Conservation (phyloP, 1,140 invertebrate genomes). For the Catajapyx aquilonaris region DNA sequence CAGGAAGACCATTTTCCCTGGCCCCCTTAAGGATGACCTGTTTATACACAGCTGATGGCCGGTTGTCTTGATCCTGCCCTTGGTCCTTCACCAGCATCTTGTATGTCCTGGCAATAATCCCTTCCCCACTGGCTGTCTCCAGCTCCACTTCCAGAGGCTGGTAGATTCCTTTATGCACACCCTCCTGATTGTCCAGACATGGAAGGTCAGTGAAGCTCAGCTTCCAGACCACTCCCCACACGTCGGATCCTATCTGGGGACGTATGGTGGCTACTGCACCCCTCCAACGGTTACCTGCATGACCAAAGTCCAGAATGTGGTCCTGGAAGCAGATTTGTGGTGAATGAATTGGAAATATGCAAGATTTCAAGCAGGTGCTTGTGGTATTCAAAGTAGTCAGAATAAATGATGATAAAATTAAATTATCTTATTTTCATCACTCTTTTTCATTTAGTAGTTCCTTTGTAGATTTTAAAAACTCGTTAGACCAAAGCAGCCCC, state of each 20-base stretch:
- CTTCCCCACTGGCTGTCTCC: slow-evolving; percentile 24
- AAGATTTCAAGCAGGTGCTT: too few relatives aligned
- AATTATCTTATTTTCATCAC: too few relatives aligned
- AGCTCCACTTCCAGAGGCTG: slow-evolving; percentile 36
- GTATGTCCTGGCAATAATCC: slow-evolving; percentile 39
- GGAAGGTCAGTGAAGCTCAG: slow-evolving; percentile 4
- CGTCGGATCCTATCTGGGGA: slow-evolving; percentile 26
- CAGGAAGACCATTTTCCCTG: slow-evolving; percentile 39
- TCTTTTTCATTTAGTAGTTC: too few relatives aligned
- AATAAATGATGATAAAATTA: too few relatives aligned
- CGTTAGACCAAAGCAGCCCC: too few relatives aligned
- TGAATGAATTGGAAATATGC: too few relatives aligned
- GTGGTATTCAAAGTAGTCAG: too few relatives aligned
- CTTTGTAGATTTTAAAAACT: too few relatives aligned
- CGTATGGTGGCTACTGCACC: slow-evolving; percentile 54
- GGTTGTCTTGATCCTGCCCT: slow-evolving; percentile 28
- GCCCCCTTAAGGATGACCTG: slow-evolving; percentile 37
- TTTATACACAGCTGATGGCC: slow-evolving; percentile 48
- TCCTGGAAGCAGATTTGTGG: slow-evolving; percentile 32
- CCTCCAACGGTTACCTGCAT: slow-evolving; percentile 42
- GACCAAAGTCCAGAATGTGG: slow-evolving; percentile 45
- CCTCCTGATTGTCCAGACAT: slow-evolving; percentile 41
- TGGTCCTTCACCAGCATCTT: slow-evolving; percentile 26
- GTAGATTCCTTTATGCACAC: slow-evolving; percentile 43
- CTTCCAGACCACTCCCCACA: slow-evolving; percentile 66